Base-by-base conservation (phyloP, 37 sponge, comb jelly and placozoan species). In the Diacarnus erythraeanus region DNA sequence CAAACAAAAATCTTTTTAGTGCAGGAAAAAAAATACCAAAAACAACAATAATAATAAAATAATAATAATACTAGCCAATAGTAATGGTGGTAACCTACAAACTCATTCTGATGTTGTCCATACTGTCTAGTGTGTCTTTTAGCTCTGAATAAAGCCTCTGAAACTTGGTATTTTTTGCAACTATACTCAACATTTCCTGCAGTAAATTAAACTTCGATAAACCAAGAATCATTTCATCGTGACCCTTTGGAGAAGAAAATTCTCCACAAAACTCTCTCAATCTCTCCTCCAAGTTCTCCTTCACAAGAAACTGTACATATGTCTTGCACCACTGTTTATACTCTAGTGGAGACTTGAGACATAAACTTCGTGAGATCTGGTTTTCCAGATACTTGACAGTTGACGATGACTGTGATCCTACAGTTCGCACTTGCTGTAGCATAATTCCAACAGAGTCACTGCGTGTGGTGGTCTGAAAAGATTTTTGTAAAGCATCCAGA, bases 91-190 rank as follows among this genome's bases (percentile, higher is more conserved):
- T n/a, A n/a, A n/a, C n/a, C n/a, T n/a, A n/a, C n/a, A n/a, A n/a
- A n/a, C n/a, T n/a, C n/a, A n/a, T n/a, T n/a, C n/a, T n/a, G n/a
- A n/a, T n/a, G n/a, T n/a, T n/a, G n/a, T n/a, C n/a, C n/a, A n/a
- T n/a, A n/a, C n/a, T 25, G 9, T 87, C 93, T 54, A 79, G 20
- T 23, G 86, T 63, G 22, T 83, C 87, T 47, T 77, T 86, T 1
- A 94, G 73, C 38, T 94, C 94, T 57, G 57, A 76, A 41, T 94
- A 94, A 22, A 94, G 61, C 57, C 94, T 74, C 74, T 94, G 94
- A 17, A 89, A 72, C 34, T 59, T 84, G 23, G 87, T 59, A 42
- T 93, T 88, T 38, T 74, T 39, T 15, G 85, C 87, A 33, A 94
- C 71, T 21, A 77, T 17, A 1, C 77, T 57, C 26, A 94, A 65